Evolutionary conservation across 2,888 invertebrate species (phyloP).

Genomic region (Ornithoptera priamus): DNA sequence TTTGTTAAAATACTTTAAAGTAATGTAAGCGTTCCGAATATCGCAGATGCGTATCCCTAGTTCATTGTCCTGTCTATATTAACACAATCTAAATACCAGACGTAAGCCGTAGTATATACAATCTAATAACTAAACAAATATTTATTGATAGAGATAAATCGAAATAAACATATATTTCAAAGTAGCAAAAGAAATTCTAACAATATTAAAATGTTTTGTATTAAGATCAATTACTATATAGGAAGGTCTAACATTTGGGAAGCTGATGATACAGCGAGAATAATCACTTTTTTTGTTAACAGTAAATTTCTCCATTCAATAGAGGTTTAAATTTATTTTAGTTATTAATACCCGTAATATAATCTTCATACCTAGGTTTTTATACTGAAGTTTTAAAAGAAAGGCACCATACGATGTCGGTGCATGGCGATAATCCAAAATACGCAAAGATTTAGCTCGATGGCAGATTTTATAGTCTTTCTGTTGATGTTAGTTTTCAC

Average conservation of each 20-base stretch:
- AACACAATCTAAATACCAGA: conserved; percentile 19
- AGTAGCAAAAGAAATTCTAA: neutral
- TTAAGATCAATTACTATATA: neutral
- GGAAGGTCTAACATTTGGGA: too few species aligned
- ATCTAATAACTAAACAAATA: conserved; percentile 2
- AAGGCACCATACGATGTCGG: conserved; percentile 37
- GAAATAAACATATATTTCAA: neutral
- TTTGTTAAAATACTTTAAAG: too few species aligned
- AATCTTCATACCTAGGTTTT: conserved; percentile 1
- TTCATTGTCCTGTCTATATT: conserved; percentile 15
- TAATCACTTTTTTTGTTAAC: too few species aligned
- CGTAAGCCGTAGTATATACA: conserved; percentile 30
- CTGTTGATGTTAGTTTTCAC: conserved; percentile 22
- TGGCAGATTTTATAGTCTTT: conserved; percentile 38
- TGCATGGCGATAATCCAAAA: conserved; percentile 47
- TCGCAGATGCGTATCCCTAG: conserved; percentile 4
- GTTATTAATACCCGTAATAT: neutral
- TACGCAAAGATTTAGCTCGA: conserved; percentile 43
- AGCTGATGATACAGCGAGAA: too few species aligned
- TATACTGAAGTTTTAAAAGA: conserved; percentile 22
- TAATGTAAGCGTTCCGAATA: neutral
- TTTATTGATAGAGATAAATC: neutral
- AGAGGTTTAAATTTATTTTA: neutral
- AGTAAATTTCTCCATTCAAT: too few species aligned
- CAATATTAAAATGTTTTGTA: neutral